Conservation (phyloP, 1,140 invertebrate genomes). For the Plodia interpunctella region DNA sequence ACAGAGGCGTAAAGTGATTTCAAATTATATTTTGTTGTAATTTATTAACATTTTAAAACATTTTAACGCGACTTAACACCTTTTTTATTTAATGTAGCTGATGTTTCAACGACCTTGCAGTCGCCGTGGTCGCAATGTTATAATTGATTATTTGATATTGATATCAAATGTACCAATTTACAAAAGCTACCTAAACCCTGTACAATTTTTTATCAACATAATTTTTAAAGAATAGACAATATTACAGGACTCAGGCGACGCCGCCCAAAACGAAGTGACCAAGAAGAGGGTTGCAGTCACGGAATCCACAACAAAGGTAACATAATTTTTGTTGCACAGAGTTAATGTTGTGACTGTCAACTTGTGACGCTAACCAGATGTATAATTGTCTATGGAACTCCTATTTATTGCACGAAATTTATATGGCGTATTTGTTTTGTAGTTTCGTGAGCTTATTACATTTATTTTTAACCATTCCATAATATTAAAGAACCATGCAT, state of each 20-base stretch:
- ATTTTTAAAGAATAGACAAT: neutral
- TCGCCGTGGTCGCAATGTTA: too few species aligned
- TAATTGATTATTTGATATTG: too few species aligned
- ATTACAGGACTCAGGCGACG: slow-evolving; percentile 54
- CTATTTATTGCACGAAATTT: slow-evolving; percentile 5
- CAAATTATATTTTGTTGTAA: too few species aligned
- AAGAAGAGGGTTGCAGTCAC: slow-evolving; percentile 56
- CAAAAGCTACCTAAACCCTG: too few species aligned
- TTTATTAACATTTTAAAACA: too few species aligned
- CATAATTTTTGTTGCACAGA: neutral
- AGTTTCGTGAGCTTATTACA: slow-evolving; percentile 46
- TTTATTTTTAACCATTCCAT: slow-evolving; percentile 41
- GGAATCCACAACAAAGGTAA: slow-evolving; percentile 54
- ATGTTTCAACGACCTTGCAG: too few species aligned
- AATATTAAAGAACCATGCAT: slow-evolving; percentile 9
- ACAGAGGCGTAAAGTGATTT: too few species aligned
- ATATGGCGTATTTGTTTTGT: neutral
- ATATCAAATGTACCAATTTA: too few species aligned
- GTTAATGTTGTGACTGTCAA: neutral
- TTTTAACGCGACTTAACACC: too few species aligned
- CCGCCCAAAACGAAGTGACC: slow-evolving; percentile 47
- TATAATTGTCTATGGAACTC: neutral
- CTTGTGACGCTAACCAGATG: neutral
- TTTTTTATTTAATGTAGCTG: too few species aligned
- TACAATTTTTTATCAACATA: too few species aligned